Base-by-base conservation (phyloP, 2,888 invertebrate species). In the Lottia scabra region DNA sequence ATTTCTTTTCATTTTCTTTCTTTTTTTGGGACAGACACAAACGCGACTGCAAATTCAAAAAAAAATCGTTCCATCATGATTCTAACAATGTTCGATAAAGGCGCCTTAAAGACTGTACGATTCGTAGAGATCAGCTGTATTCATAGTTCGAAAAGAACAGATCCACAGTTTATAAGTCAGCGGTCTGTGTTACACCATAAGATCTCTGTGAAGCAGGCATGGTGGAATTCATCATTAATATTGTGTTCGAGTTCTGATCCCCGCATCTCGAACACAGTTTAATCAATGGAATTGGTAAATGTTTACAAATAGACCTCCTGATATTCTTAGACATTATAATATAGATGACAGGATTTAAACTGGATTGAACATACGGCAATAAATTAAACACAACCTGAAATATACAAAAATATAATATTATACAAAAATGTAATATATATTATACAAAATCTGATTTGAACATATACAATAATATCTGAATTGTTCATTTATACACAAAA, bases 271-370 rank as follows among this genome's bases (percentile, higher is more conserved):
- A 56, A 56, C 56, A 56, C 19, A 56, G 10, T 56, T 56, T 56
- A 23, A 56, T 56, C 12, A 56, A 23, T 56, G 56, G 56, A 12
- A 23, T 56, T 56, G 75, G 68, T 10, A 72, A 63, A 23, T 63
- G 45, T 67, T 72, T 65, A 19, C 66, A 67, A 43, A 78, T 74
- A 38, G 74, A 70, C 19, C 71, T 74, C 5, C 83, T 69, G 66
- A 84, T 83, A 45, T 80, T 81, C 71, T 81, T 81, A 5, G 85
- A 85, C 85, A 85, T 85, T 70, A 82, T 78, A 8, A 83, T 79
- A 69, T 85, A 85, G 63, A 85, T 83, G 56, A 85, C 72, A 2
- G 85, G 85, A 74, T 85, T 85, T 43, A 84, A 76, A 74, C 82
- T 83, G 5, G 85, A 84, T 68, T 85, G 85, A 23, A 85, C 74